Conservation (phyloP, 1,140 invertebrate species). For the Euura saliciscinereae region DNA sequence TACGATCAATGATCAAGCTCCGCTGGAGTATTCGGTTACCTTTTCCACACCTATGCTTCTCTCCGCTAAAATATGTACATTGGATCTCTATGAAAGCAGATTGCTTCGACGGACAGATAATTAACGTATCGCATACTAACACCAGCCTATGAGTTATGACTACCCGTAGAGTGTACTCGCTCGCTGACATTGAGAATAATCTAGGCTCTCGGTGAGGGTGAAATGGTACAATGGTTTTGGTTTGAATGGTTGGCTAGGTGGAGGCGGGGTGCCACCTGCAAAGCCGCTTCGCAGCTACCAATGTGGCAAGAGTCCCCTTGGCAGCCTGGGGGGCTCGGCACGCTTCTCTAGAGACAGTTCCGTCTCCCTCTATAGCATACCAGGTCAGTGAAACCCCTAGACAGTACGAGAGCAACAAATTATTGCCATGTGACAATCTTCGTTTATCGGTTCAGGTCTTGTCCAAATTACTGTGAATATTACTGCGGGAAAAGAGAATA, state of each 20-base stretch:
- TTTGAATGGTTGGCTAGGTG: slow-evolving; percentile 55
- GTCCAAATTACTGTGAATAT: neutral
- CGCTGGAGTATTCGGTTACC: too few species aligned
- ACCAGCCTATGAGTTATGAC: neutral
- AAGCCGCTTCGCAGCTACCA: slow-evolving; percentile 58
- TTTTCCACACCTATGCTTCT: too few species aligned
- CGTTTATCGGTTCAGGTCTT: neutral
- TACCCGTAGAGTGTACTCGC: neutral
- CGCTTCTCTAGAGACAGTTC: slow-evolving; percentile 59
- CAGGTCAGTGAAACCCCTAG: slow-evolving; percentile 62
- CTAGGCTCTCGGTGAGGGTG: slow-evolving; percentile 5
- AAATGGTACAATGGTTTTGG: slow-evolving; percentile 42
- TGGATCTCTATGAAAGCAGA: too few species aligned
- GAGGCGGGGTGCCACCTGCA: slow-evolving; percentile 53
- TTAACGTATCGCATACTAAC: too few species aligned
- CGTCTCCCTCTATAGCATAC: slow-evolving; percentile 64
- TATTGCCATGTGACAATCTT: too few species aligned
- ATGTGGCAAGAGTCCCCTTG: slow-evolving; percentile 55
- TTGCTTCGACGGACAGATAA: too few species aligned
- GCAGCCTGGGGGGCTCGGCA: slow-evolving; percentile 54
- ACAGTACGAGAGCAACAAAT: neutral
- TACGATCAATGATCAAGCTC: too few species aligned
- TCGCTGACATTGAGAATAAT: neutral
- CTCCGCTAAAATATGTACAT: too few species aligned
- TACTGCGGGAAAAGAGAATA: neutral